These are phyloP conservation scores for Sceloporus undulatus DNA, from an alignment of 2,113 vertebrate species.

Conservation along the genomic window DNA sequence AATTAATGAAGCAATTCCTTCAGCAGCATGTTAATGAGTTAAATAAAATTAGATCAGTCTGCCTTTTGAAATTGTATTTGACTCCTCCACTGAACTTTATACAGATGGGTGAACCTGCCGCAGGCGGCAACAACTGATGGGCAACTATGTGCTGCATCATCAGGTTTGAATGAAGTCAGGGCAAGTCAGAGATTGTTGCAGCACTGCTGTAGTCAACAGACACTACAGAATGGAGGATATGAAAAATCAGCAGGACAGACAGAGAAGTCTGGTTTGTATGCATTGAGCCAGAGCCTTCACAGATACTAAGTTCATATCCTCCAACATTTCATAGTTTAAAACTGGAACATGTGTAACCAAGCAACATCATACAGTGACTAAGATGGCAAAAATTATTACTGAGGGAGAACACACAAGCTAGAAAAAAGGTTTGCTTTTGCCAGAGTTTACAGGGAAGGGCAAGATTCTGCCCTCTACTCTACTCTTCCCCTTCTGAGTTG, in stretches of 20 bases:
- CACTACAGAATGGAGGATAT: not conserved
- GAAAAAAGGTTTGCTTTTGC: too few species aligned
- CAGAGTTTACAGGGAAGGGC: not conserved
- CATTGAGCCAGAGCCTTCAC: fast-evolving
- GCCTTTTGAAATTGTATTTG: not conserved
- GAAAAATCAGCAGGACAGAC: not conserved
- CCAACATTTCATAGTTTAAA: not conserved
- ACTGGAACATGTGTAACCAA: not conserved
- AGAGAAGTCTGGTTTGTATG: not conserved
- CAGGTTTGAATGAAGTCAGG: conserved; percentile 48
- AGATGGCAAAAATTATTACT: too few species aligned
- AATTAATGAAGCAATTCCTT: conserved; percentile 40
- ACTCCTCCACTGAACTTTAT: conserved; percentile 23
- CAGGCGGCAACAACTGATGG: not conserved
- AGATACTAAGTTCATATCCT: not conserved
- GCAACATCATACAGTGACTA: too few species aligned
- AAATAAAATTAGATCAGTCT: conserved; percentile 43
- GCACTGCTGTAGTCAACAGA: not conserved
- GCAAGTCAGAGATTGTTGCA: fast-evolving
- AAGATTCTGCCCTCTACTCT: too few species aligned
- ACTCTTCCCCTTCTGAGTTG: too few species aligned
- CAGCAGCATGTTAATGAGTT: conserved; percentile 38
- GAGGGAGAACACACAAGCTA: not conserved
- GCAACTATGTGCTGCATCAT: not conserved
- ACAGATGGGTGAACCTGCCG: not conserved